Evolutionary conservation across 2,113 vertebrate species (phyloP).

Genomic region (Chloroceryle aenea): DNA sequence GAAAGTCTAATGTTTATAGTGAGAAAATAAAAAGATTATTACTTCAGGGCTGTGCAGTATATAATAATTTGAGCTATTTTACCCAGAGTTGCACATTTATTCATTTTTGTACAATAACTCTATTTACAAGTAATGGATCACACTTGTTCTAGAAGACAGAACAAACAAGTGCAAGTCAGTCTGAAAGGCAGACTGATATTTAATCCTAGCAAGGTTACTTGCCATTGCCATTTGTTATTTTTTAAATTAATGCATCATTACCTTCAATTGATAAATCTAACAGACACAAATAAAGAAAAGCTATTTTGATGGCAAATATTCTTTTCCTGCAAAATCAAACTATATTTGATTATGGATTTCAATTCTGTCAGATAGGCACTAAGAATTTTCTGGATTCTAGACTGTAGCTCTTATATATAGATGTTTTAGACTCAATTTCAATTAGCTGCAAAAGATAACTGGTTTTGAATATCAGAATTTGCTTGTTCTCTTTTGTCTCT

Average conservation of each 20-base stretch:
- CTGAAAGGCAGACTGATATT: not conserved
- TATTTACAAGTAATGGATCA: not conserved
- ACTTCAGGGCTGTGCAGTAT: not conserved
- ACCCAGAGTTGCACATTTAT: not conserved
- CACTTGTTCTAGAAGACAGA: not conserved
- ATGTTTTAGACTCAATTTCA: not conserved
- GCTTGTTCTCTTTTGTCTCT: not conserved
- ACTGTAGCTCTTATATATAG: not conserved
- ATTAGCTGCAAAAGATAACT: not conserved
- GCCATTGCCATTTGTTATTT: not conserved
- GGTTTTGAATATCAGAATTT: not conserved
- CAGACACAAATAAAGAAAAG: not conserved
- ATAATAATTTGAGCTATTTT: not conserved
- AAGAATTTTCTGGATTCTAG: not conserved
- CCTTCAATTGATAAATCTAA: not conserved
- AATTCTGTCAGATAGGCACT: not conserved
- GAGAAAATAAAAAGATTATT: not conserved
- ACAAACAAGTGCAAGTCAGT: not conserved
- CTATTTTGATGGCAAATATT: not conserved
- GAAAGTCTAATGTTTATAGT: not conserved
- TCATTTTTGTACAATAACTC: not conserved
- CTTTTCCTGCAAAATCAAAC: not conserved
- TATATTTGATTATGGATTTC: not conserved
- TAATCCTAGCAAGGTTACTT: not conserved
- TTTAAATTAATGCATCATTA: not conserved